phyloP scores from a whole-genome alignment of 1,140 invertebrate genomes.

The Cyrtorhinus lividipennis region DNA sequence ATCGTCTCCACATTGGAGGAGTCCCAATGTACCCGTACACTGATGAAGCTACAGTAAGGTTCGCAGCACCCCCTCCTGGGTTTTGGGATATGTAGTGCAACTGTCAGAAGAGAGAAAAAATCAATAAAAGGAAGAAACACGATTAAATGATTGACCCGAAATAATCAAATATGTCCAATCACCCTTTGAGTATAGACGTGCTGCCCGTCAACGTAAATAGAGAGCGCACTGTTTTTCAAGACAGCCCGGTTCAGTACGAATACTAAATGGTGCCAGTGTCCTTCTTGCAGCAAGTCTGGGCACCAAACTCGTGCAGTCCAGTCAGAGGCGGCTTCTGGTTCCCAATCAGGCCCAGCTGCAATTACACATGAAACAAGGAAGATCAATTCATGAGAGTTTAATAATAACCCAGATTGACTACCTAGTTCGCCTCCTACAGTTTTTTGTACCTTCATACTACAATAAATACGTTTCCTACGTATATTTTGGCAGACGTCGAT shows the following conservation, averaged over 20 bases:
- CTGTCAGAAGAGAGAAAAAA: conserved; percentile 30
- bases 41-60: conserved; percentile 70
- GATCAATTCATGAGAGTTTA: background rate
- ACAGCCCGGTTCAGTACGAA: conserved; percentile 82
- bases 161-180: background rate
- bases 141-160: background rate
- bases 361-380: background rate
- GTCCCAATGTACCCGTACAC: conserved; percentile 90
- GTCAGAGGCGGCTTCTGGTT: conserved; percentile 61
- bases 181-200: conserved; percentile 63
- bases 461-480: too few species aligned
- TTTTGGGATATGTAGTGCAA: conserved; percentile 91
- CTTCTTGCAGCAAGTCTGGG: conserved; percentile 86
- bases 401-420: too few species aligned
- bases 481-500: too few species aligned
- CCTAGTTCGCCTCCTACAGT: too few species aligned
- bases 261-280: conserved; percentile 88
- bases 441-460: too few species aligned
- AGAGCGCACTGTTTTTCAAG: conserved; percentile 86
- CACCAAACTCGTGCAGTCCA: conserved; percentile 72
- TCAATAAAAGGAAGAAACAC: background rate
- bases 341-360: conserved; percentile 71
- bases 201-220: conserved; percentile 79
- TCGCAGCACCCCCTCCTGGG: conserved; percentile 78
- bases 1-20: conserved; percentile 69